Percentiles rank a stretch among this genome's conserved stretches.
Evolutionary conservation across 2,888 invertebrate genomes (phyloP).

Genomic region (Drosophila koepferae): DNA sequence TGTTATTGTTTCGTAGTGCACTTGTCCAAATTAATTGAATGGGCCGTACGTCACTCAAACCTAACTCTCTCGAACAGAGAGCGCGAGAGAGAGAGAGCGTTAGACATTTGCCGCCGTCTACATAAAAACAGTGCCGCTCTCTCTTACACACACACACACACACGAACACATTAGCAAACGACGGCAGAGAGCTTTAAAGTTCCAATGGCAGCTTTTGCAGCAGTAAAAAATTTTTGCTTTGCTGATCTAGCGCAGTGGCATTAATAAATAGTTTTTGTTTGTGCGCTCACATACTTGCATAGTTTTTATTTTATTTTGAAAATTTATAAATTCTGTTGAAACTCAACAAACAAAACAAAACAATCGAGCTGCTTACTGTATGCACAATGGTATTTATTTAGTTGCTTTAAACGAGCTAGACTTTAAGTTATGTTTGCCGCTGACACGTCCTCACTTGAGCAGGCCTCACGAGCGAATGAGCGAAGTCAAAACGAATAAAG

Average conservation of each 20-base stretch:
- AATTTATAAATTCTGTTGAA: conserved; percentile 3
- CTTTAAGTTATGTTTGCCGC: conserved; percentile 36
- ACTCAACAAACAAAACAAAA: background rate
- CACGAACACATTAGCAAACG: conserved; percentile 9
- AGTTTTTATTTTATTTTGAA: background rate
- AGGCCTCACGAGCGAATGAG: conserved; percentile 63
- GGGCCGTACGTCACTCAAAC: conserved; percentile 48
- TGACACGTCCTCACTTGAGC: conserved; percentile 72
- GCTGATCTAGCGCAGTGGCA: conserved; percentile 59
- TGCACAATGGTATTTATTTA: conserved; percentile 40
- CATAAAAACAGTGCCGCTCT: conserved; percentile 46
- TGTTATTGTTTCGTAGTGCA: conserved; percentile 73
- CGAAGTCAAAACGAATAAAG: conserved; percentile 44
- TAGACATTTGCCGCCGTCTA: conserved; percentile 56
- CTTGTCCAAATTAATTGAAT: conserved; percentile 78
- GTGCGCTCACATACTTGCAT: conserved; percentile 28
- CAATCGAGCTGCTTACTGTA: conserved; percentile 47
- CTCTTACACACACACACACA: conserved; percentile 11
- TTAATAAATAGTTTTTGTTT: conserved; percentile 61
- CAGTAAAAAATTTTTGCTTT: conserved; percentile 43
- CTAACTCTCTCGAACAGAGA: conserved; percentile 15
- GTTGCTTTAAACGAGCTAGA: conserved; percentile 5
- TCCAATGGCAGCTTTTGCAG: conserved; percentile 52
- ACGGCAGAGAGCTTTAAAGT: conserved; percentile 49
- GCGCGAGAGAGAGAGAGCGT: conserved; percentile 23